These are phyloP conservation scores for Myiothlypis chrysogaster DNA, from an alignment of 2,797 vertebrate species.

Conservation along the genomic window DNA sequence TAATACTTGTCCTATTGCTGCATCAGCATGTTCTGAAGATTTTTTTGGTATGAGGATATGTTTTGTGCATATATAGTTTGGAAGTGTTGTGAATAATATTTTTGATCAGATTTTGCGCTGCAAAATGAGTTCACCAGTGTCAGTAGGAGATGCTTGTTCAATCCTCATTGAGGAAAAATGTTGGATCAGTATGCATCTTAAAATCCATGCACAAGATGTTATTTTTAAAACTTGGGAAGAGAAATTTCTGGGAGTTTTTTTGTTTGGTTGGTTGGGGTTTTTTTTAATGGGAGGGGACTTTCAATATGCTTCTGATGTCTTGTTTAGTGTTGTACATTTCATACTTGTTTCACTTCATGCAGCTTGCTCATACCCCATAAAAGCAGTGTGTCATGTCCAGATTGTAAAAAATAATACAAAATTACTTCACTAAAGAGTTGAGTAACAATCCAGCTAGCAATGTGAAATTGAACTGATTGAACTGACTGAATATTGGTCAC, in stretches of 20 bases:
- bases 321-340: background rate
- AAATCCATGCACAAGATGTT: background rate
- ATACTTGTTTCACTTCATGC: background rate
- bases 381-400: background rate
- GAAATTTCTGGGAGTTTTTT: background rate
- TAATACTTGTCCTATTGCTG: background rate
- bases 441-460: background rate
- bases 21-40: background rate
- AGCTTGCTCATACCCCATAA: background rate
- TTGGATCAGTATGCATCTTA: background rate
- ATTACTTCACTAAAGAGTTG: background rate
- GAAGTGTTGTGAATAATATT: background rate
- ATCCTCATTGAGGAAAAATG: background rate
- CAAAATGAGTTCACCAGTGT: background rate
- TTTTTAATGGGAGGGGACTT: fast-evolving
- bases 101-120: background rate
- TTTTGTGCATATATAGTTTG: background rate
- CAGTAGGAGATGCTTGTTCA: background rate
- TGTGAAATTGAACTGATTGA: background rate
- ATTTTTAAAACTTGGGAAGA: background rate
- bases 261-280: background rate
- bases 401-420: background rate
- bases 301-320: background rate
- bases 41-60: background rate
- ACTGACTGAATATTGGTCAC: background rate